Evolutionary conservation across 1,140 invertebrate genomes (phyloP).

Genomic region (Piezodorus guildinii): DNA sequence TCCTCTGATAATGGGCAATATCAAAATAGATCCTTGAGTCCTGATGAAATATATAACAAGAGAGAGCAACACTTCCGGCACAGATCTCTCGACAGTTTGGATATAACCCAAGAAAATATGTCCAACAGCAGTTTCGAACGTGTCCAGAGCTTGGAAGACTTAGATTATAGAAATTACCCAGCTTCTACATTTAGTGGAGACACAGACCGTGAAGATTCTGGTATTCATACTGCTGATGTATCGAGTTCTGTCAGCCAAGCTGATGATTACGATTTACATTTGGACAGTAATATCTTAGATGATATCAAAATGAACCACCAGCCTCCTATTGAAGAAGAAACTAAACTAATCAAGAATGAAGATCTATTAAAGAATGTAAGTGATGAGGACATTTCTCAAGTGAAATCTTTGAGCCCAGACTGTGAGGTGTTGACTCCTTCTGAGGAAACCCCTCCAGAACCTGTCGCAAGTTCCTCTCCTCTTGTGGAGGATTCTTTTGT

Average conservation of each 20-base stretch:
- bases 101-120: slow-evolving; percentile 40
- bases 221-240: slow-evolving; percentile 66
- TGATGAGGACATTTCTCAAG: slow-evolving; percentile 11
- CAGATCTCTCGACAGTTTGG: slow-evolving; percentile 51
- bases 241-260: slow-evolving; percentile 62
- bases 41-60: slow-evolving; percentile 28
- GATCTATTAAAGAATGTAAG: slow-evolving; percentile 22
- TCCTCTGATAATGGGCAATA: background rate
- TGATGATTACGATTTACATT: slow-evolving; percentile 39
- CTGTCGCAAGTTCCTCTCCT: slow-evolving; percentile 13
- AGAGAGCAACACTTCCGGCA: slow-evolving; percentile 33
- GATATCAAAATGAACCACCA: slow-evolving; percentile 25
- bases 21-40: slow-evolving; percentile 23
- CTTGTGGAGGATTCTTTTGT: slow-evolving; percentile 15
- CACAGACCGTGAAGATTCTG: slow-evolving; percentile 66
- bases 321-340: slow-evolving; percentile 26
- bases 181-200: slow-evolving; percentile 41
- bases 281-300: slow-evolving; percentile 30
- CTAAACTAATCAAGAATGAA: slow-evolving; percentile 9
- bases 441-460: slow-evolving; percentile 25
- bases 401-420: background rate
- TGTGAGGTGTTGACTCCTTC: slow-evolving; percentile 20
- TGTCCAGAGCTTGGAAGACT: slow-evolving; percentile 50
- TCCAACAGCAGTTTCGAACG: slow-evolving; percentile 45
- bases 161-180: slow-evolving; percentile 43